phyloP scores from a whole-genome alignment of 2,888 invertebrate genomes.

The Lamellibrachia columna region DNA sequence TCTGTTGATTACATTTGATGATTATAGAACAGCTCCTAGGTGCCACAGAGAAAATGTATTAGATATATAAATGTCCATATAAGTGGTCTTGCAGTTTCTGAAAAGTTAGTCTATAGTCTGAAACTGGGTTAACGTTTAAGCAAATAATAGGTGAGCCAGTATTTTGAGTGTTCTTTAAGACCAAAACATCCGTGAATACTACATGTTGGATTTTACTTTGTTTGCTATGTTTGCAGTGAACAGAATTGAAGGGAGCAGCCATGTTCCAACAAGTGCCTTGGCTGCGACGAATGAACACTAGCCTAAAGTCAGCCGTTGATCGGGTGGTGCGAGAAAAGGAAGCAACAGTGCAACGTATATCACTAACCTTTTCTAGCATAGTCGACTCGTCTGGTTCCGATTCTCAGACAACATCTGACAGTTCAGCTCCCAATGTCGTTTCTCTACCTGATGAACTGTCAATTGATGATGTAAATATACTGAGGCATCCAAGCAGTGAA shows the following conservation, averaged over 20 bases:
- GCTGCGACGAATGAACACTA: neutral
- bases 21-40: neutral
- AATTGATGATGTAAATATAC: neutral
- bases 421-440: neutral
- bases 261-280: conserved; percentile 16
- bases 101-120: neutral
- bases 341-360: conserved; percentile 8
- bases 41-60: neutral
- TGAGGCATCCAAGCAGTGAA: neutral
- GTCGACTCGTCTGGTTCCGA: neutral
- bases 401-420: neutral
- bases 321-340: neutral
- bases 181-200: neutral
- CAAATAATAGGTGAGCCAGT: neutral
- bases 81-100: neutral
- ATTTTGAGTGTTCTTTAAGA: neutral
- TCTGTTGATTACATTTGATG: no score
- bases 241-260: neutral
- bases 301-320: neutral
- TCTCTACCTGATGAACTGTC: conserved; percentile 2
- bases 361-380: conserved; percentile 5
- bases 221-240: neutral
- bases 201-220: neutral
- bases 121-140: neutral
- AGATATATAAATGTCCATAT: neutral